phyloP scores from a whole-genome alignment of 1,140 invertebrate species.

The Cydia splendana region DNA sequence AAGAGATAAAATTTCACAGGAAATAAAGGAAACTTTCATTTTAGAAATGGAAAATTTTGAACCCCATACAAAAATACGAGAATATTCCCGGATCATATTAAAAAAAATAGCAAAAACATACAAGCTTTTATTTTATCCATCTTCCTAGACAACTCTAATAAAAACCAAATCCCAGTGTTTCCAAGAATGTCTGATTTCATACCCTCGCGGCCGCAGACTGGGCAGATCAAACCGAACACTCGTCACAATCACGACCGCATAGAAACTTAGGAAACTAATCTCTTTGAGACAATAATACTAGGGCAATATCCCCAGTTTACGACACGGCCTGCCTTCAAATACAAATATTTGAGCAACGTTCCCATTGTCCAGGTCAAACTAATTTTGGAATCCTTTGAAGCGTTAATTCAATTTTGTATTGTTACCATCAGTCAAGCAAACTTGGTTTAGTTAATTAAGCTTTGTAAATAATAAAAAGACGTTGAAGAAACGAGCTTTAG shows the following conservation, averaged over 20 bases:
- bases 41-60: no score
- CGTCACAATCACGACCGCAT: slow-evolving; percentile 44
- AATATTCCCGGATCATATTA: no score
- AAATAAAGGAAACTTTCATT: no score
- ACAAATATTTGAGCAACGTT: slow-evolving; percentile 73
- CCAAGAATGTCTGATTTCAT: neutral
- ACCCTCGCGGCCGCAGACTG: neutral
- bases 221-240: slow-evolving; percentile 21
- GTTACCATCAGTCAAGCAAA: slow-evolving; percentile 65
- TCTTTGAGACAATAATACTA: slow-evolving; percentile 74
- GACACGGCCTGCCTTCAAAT: slow-evolving; percentile 61
- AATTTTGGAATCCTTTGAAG: slow-evolving; percentile 65
- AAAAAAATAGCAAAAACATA: no score
- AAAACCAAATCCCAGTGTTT: neutral
- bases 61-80: no score
- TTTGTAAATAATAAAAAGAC: slow-evolving; percentile 38
- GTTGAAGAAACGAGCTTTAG: neutral
- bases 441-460: slow-evolving; percentile 60
- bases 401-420: slow-evolving; percentile 71
- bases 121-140: no score
- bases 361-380: slow-evolving; percentile 75
- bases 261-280: slow-evolving; percentile 69
- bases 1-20: no score
- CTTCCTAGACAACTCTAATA: neutral
- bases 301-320: slow-evolving; percentile 72